Evolutionary conservation across 2,113 vertebrate species (phyloP).

Genomic region (Lathamus discolor): DNA sequence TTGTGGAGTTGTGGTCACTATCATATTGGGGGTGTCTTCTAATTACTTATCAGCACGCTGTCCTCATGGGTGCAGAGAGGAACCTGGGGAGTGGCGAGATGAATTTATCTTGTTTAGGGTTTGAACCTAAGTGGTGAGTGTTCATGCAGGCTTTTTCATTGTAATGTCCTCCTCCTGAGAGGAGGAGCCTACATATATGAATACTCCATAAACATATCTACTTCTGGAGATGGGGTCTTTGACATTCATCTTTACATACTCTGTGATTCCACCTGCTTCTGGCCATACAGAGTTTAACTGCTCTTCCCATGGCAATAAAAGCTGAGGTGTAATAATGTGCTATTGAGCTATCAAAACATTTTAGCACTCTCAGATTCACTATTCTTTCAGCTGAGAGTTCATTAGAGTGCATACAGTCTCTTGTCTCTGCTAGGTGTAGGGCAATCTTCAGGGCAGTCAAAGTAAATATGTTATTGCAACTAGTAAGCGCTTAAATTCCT

Average conservation of each 20-base stretch:
- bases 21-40: background rate
- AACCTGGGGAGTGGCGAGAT: background rate
- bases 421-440: background rate
- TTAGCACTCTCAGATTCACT: background rate
- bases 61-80: background rate
- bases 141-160: background rate
- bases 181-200: background rate
- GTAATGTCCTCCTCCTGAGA: background rate
- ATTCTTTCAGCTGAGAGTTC: background rate
- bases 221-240: background rate
- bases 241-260: background rate
- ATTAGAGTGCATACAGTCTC: accelerated
- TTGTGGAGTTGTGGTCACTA: background rate
- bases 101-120: background rate
- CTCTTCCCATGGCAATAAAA: background rate
- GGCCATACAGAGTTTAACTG: background rate
- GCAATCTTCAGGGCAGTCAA: background rate
- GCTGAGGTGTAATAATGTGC: background rate
- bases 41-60: background rate
- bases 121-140: background rate
- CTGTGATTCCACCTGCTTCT: background rate
- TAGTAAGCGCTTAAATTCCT: background rate
- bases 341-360: background rate
- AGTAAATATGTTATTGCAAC: background rate
- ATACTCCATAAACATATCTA: background rate